phyloP scores from a whole-genome alignment of 2,113 vertebrate genomes.

The Phycodurus eques region DNA sequence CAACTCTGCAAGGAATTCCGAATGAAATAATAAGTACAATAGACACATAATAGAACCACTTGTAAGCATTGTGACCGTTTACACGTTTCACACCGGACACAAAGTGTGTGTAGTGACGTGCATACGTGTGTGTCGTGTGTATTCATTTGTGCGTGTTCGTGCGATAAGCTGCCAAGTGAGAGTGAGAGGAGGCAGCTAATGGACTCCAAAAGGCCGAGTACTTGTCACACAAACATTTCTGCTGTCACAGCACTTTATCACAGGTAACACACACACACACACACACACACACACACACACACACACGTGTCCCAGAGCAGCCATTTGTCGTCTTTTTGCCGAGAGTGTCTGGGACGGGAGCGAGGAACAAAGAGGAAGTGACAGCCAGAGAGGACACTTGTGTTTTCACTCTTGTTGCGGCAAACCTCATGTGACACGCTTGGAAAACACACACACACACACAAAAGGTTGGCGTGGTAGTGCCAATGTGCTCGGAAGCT shows the following conservation, averaged over 20 bases:
- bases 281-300: constrained; percentile 17
- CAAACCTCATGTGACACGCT: constrained; percentile 88
- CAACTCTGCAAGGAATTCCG: too few species aligned
- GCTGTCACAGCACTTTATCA: constrained; percentile 75
- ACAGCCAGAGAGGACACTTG: constrained; percentile 73
- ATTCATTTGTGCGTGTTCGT: constrained; percentile 23
- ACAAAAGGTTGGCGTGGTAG: constrained; percentile 13
- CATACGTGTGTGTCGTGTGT: constrained; percentile 7
- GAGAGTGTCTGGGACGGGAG: constrained; percentile 40
- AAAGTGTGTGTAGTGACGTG: constrained; percentile 19
- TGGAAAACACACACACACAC: constrained; percentile 36
- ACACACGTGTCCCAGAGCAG: constrained; percentile 59
- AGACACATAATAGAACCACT: neutral
- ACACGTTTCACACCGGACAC: constrained; percentile 12
- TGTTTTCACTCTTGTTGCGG: constrained; percentile 86
- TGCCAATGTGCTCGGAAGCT: neutral
- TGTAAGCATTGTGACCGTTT: neutral
- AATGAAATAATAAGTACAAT: neutral
- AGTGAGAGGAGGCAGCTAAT: constrained; percentile 69
- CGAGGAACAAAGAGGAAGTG: constrained; percentile 63
- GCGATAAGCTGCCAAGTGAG: constrained; percentile 63
- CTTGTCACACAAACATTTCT: constrained; percentile 77
- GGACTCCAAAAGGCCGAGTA: constrained; percentile 58
- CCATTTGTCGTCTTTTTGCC: constrained; percentile 74
- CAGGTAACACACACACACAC: constrained; percentile 45